These are phyloP conservation scores for Drosophila paranaensis DNA, from an alignment of 2,888 invertebrate genomes.

Conservation along the genomic window DNA sequence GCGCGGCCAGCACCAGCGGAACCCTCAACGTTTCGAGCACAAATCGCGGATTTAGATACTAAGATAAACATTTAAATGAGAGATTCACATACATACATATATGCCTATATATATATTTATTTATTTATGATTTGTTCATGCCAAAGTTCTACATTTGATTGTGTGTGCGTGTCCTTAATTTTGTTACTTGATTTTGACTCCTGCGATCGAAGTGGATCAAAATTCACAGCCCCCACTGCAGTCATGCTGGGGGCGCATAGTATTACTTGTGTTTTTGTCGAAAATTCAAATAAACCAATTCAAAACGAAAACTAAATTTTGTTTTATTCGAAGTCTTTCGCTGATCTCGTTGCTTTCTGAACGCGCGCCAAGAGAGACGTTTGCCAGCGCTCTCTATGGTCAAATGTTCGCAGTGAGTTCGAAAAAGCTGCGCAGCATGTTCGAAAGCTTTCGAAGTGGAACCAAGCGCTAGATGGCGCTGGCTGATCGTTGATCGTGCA, in stretches of 20 bases:
- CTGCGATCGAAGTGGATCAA: slow-evolving; percentile 23
- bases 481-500: slow-evolving; percentile 23
- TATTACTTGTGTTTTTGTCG: slow-evolving; percentile 83
- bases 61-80: slow-evolving; percentile 41
- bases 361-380: slow-evolving; percentile 14
- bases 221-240: slow-evolving; percentile 32
- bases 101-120: slow-evolving; percentile 44
- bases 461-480: slow-evolving; percentile 60
- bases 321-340: slow-evolving; percentile 6
- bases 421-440: slow-evolving; percentile 57
- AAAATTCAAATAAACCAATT: slow-evolving; percentile 65
- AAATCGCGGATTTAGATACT: slow-evolving; percentile 86
- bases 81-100: slow-evolving; percentile 11
- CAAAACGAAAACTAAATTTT: slow-evolving; percentile 25
- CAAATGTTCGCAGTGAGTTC: slow-evolving; percentile 16
- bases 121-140: slow-evolving; percentile 70
- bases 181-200: slow-evolving; percentile 46
- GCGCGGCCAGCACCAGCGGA: slow-evolving; percentile 88
- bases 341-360: slow-evolving; percentile 1
- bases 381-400: slow-evolving; percentile 52
- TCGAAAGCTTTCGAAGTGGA: slow-evolving; percentile 53
- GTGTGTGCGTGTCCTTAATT: slow-evolving; percentile 54
- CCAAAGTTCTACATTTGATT: slow-evolving; percentile 66
- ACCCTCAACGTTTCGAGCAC: slow-evolving; percentile 89
- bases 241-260: slow-evolving; percentile 64